Conservation (phyloP, 2,888 invertebrate species). For the Hartigia nigra region DNA sequence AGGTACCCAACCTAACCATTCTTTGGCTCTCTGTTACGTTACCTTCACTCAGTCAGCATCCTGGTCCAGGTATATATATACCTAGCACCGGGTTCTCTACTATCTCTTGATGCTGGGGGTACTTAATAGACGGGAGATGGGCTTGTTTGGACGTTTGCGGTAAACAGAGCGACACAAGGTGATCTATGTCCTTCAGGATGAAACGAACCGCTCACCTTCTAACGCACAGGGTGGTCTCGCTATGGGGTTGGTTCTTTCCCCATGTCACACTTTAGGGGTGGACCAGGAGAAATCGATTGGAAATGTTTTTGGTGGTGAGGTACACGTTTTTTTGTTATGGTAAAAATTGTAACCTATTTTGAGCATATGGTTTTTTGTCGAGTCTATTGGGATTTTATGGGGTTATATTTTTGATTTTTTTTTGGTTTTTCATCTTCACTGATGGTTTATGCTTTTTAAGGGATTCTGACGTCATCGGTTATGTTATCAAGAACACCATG, state of each 20-base stretch:
- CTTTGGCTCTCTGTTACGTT: neutral
- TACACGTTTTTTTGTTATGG: neutral
- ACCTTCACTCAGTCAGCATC: neutral
- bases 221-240: slow-evolving; percentile 30
- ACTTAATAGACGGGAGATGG: slow-evolving; percentile 60
- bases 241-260: neutral
- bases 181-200: slow-evolving; percentile 55
- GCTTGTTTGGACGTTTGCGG: slow-evolving; percentile 65
- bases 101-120: slow-evolving; percentile 33
- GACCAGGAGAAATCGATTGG: neutral
- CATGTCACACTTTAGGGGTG: neutral
- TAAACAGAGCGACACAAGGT: slow-evolving; percentile 65
- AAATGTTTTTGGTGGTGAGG: neutral
- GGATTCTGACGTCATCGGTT: neutral
- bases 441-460: neutral
- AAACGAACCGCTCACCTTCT: slow-evolving; percentile 45
- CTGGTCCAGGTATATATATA: slow-evolving; percentile 45
- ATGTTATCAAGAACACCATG: neutral
- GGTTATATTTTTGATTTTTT: neutral
- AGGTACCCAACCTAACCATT: slow-evolving; percentile 16
- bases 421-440: too few species aligned
- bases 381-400: neutral
- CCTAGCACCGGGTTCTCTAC: slow-evolving; percentile 41
- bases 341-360: neutral
- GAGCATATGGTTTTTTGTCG: neutral